Base-by-base conservation (phyloP, 1,140 invertebrate genomes). In the Rhizoglyphus robini region DNA sequence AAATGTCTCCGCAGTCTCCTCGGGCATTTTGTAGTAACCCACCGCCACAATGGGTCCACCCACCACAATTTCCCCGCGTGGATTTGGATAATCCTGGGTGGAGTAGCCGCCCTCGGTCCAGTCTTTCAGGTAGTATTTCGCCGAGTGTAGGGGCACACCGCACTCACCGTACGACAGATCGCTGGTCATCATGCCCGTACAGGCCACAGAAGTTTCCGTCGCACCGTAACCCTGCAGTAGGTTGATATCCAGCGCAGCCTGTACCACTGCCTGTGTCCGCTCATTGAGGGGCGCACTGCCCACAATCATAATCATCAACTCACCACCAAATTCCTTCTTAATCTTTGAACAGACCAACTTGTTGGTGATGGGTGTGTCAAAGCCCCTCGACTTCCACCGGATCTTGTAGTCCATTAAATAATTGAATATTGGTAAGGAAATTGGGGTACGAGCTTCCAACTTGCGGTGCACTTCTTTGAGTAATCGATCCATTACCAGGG, bases 191-290 rank as follows among this genome's bases (percentile, higher is more conserved):
- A 94, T 86, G 25, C 89, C 87, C 30, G 90, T 90, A 2, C 91
- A 63, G 23, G 65, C 93, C 70, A 91, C 94, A 70, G 86, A 88
- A 13, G 91, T 96, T 81, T 99, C 95, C 1, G 95, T 98, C 25
- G 97, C 82, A 11, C 94, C 95, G 78, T 98, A 99, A 54, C 94
- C 95, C 75, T 94, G 90, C n/a, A n/a, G n/a, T n/a, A n/a, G 41
- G 27, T n/a, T 86, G 54, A 88, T 85, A 74, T 91, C 96, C 30
- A 98, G 81, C 74, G 91, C 95, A 65, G 88, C 84, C 74, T 92
- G 88, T 70, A 96, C 88, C 75, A 96, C 93, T 71, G 87, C 83
- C 73, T 98, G 94, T 11, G 94, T 96, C 73, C 96, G 90, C 2
- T 88, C 83, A n/a, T 88, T 88, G 0, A 99, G 79, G 23, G 94